These are phyloP conservation scores for Corythornis vintsioides DNA, from an alignment of 2,113 vertebrate species.

Conservation along the genomic window DNA sequence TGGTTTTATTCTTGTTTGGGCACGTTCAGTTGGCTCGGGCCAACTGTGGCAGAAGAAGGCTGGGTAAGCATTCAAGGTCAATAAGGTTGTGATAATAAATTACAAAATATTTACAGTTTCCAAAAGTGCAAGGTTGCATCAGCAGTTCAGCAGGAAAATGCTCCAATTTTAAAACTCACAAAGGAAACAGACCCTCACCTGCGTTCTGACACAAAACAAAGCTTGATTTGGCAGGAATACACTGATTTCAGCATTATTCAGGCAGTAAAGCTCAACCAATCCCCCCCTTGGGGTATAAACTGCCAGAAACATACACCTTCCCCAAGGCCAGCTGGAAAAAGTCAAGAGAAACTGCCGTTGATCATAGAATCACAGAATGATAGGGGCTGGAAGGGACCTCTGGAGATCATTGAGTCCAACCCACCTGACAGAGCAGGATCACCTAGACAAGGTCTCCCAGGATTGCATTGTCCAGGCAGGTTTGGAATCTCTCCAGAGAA, in stretches of 20 bases:
- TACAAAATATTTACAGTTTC: conserved; percentile 35
- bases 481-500: too few relatives aligned
- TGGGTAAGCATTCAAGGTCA: not conserved
- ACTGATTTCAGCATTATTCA: not conserved
- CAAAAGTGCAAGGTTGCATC: not conserved
- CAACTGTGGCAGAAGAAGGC: not conserved
- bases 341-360: not conserved
- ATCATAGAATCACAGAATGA: too few relatives aligned
- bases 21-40: accelerated
- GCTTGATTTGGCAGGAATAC: not conserved
- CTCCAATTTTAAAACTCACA: not conserved
- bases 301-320: not conserved
- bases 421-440: too few relatives aligned
- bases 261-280: not conserved
- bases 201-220: accelerated
- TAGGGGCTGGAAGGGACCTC: too few relatives aligned
- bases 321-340: not conserved
- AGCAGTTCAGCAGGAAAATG: not conserved
- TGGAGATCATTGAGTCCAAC: too few relatives aligned
- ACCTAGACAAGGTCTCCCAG: too few relatives aligned
- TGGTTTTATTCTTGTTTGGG: not conserved
- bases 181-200: not conserved
- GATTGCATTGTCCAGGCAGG: too few relatives aligned
- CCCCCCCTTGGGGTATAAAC: not conserved
- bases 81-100: not conserved